Conservation (phyloP, 2,113 vertebrate genomes). For the Bungarus multicinctus region DNA sequence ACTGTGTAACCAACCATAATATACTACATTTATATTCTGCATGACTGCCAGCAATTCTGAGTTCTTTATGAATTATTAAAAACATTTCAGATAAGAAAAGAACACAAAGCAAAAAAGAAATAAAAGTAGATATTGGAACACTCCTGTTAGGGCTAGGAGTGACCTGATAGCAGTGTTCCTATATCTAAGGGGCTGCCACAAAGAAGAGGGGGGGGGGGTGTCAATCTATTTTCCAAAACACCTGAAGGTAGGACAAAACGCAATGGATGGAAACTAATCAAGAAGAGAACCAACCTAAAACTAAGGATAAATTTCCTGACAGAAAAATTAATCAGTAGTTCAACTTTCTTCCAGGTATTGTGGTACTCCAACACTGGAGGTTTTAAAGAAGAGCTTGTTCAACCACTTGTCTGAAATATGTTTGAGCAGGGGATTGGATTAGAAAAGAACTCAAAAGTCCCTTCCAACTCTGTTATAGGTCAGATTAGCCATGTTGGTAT, state of each 20-base stretch:
- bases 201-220: fast-evolving
- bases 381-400: neutral
- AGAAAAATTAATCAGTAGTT: neutral
- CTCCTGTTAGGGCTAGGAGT: neutral
- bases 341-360: neutral
- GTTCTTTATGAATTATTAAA: neutral
- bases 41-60: neutral
- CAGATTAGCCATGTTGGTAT: neutral
- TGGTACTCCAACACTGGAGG: neutral
- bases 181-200: neutral
- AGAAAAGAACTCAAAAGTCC: neutral
- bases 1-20: neutral
- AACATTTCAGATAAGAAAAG: neutral
- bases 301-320: neutral
- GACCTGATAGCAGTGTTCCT: neutral
- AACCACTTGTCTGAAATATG: neutral
- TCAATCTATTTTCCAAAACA: neutral
- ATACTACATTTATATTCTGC: neutral
- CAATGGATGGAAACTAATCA: neutral
- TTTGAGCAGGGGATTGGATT: neutral
- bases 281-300: neutral
- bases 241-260: neutral
- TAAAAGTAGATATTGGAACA: neutral
- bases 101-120: neutral
- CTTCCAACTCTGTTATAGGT: neutral